These are phyloP conservation scores for Bryconaethiops microstoma DNA, from an alignment of 2,797 vertebrate species.

Conservation along the genomic window DNA sequence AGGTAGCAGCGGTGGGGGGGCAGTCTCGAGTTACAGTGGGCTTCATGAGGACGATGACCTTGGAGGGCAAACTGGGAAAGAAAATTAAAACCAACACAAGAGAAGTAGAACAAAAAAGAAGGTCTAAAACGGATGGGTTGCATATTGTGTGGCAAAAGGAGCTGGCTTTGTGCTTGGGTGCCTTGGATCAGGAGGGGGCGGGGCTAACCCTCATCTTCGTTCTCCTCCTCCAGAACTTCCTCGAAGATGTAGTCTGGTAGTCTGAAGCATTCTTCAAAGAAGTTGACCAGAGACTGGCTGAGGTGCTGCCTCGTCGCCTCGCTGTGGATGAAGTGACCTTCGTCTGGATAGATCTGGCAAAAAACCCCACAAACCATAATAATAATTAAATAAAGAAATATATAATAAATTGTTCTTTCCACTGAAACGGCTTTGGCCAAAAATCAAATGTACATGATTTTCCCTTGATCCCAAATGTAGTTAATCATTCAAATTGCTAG, in stretches of 20 bases:
- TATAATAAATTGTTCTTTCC: no score
- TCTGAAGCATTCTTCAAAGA: conserved; percentile 94
- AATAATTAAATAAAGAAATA: no score
- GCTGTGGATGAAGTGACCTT: conserved; percentile 90
- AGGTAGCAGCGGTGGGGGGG: conserved; percentile 42
- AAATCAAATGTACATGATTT: no score
- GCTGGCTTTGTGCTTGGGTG: conserved; percentile 67
- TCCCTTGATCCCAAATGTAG: no score
- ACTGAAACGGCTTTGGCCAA: no score
- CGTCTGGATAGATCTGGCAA: conserved; percentile 94
- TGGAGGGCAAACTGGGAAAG: conserved; percentile 17
- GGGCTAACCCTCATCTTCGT: conserved; percentile 88
- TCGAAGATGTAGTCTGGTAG: conserved; percentile 84
- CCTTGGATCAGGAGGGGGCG: conserved; percentile 60
- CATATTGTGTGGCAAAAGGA: conserved; percentile 63
- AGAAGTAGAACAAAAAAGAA: conserved; percentile 24
- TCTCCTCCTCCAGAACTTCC: conserved; percentile 83
- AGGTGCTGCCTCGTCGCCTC: conserved; percentile 84
- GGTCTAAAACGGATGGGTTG: conserved; percentile 59
- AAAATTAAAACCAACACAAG: no score
- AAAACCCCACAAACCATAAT: no score
- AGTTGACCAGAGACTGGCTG: conserved; percentile 90
- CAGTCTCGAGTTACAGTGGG: conserved; percentile 47
- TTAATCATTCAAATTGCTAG: no score
- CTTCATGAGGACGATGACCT: conserved; percentile 32